Conservation (phyloP, 2,888 invertebrate genomes). For the Synergus gifuensis region DNA sequence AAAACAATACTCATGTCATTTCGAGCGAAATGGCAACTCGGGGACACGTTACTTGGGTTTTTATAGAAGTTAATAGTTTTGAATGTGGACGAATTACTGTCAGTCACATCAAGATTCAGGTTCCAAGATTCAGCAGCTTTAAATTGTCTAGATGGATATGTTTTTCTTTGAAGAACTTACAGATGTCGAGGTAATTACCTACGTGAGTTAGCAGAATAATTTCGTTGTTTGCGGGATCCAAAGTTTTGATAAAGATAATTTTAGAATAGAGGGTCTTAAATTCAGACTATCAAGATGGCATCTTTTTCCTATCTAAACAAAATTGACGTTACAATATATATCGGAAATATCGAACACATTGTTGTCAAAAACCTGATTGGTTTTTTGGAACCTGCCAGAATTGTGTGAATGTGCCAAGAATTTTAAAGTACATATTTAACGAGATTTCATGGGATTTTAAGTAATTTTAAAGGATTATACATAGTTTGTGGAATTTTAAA, state of each 20-base stretch:
- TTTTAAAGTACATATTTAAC: no score
- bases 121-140: not conserved
- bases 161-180: conserved; percentile 28
- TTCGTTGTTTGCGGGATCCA: not conserved
- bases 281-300: not conserved
- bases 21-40: conserved; percentile 14
- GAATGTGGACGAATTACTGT: conserved; percentile 18
- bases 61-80: conserved; percentile 20
- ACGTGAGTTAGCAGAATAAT: conserved; percentile 19
- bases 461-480: no score
- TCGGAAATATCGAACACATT: no score
- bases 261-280: not conserved
- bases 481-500: no score
- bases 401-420: no score
- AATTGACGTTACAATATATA: no score
- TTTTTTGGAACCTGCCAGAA: no score
- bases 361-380: no score
- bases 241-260: conserved; percentile 33
- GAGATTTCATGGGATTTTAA: no score
- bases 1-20: not conserved
- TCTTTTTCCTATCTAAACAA: not conserved
- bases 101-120: not conserved
- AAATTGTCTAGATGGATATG: conserved; percentile 19
- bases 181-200: not conserved
- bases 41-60: conserved; percentile 19